Base-by-base conservation (phyloP, 1,140 invertebrate genomes). In the Eriosoma lanigerum region DNA sequence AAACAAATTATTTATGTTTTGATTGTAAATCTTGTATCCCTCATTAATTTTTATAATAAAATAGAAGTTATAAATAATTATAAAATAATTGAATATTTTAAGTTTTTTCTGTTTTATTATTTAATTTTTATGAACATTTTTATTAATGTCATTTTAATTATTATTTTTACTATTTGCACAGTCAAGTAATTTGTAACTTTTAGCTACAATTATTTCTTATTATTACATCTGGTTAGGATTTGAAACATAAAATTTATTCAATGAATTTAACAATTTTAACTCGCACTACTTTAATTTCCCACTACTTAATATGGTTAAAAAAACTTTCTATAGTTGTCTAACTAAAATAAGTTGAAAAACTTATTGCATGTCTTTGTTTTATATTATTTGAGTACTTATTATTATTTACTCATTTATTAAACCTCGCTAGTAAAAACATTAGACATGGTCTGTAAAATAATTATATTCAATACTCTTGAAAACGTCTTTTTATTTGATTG, bases 21-120 rank as follows among this genome's bases (percentile, higher is more conserved):
- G 56, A 48, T 19, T 68, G 38, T 48, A 68, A 48, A 68, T 68
- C 21, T 17, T 68, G 38, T 48, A 68, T 17, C n/a, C 21, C 64
- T 68, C 38, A 48, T 68, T 68, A 68, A 29, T 72, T 72, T 50
- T 50, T 50, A 72, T 29, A 72, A 50, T 50, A 72, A 50, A 72
- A 52, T 72, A 72, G 46, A 72, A 17, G 26, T 29, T 72, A 72
- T 72, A 17, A 32, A 70, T 70, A 50, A 29, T 72, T 52, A 8
- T 38, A 38, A 4, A 38, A 72, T 72, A 52, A 29, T 70, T 29
- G 29, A 72, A 50, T 72, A 72, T 72, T 72, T 50, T 29, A 52
- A 50, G 64, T 46, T 29, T 72, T 70, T 26, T 72, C 68, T 72
- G 46, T 72, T 72, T 72, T 50, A 48, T 70, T 26, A 52, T 72